Conservation (phyloP, 2,888 invertebrate species). For the Agrotis segetum region DNA sequence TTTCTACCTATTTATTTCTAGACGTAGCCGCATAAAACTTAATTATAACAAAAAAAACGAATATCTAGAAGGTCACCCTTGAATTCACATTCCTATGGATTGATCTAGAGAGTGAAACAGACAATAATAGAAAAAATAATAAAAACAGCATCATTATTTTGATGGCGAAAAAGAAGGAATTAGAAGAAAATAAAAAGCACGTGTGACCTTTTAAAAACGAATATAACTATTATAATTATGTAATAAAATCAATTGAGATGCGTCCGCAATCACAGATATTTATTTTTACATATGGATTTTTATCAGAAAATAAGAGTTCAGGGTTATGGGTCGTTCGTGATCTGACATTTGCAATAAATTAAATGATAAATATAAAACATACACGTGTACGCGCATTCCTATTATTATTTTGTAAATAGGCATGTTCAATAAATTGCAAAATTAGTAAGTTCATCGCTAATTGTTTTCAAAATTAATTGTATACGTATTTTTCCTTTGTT, state of each 20-base stretch:
- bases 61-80: not conserved
- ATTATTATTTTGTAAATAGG: too few relatives aligned
- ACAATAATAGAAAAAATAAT: constrained; percentile 1
- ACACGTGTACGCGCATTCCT: not conserved
- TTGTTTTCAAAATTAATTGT: too few relatives aligned
- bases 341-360: constrained; percentile 45
- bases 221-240: not conserved
- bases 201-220: constrained; percentile 22
- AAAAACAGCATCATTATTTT: not conserved
- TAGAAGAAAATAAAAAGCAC: constrained; percentile 4
- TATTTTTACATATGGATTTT: constrained; percentile 8
- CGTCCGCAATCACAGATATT: not conserved
- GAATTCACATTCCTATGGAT: not conserved
- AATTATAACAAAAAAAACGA: not conserved
- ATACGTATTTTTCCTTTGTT: too few relatives aligned
- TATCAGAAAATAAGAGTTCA: constrained; percentile 24
- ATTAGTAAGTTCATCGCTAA: too few relatives aligned
- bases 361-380: constrained; percentile 23
- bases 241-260: constrained; percentile 13
- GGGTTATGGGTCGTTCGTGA: constrained; percentile 32
- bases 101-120: not conserved
- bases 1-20: not conserved
- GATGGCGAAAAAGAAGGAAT: not conserved
- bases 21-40: not conserved
- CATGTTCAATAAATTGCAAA: too few relatives aligned